These are phyloP conservation scores for Lanius ludovicianus DNA, from an alignment of 2,113 vertebrate species.

Conservation along the genomic window DNA sequence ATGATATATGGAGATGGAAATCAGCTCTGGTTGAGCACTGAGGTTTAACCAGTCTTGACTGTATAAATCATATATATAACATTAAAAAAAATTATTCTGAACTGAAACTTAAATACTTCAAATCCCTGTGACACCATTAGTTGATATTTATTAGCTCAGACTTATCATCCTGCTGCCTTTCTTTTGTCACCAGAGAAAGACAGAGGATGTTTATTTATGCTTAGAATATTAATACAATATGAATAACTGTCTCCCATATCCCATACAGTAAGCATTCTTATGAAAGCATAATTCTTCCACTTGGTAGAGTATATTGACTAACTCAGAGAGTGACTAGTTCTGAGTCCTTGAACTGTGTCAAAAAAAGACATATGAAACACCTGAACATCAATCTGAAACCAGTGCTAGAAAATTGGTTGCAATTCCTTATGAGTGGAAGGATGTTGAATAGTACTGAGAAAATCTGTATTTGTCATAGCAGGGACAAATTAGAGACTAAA, in stretches of 20 bases:
- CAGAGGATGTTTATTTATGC: not conserved
- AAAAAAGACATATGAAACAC: not conserved
- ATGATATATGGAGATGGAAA: not conserved
- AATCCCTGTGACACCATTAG: not conserved
- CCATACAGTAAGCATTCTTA: not conserved
- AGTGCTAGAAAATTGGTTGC: not conserved
- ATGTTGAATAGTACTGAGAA: not conserved
- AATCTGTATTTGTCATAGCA: not conserved
- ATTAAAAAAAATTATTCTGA: not conserved
- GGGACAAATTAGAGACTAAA: not conserved
- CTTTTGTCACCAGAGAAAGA: not conserved
- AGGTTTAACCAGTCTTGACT: not conserved
- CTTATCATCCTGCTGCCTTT: not conserved
- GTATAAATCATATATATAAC: not conserved
- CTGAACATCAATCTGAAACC: not conserved
- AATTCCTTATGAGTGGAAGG: not conserved
- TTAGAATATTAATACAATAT: not conserved
- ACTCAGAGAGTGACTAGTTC: not conserved
- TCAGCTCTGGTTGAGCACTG: accelerated
- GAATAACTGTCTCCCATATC: not conserved
- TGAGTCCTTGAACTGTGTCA: not conserved
- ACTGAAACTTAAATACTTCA: not conserved
- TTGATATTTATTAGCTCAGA: not conserved
- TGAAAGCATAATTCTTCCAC: not conserved
- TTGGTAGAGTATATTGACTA: not conserved